Evolutionary conservation across 92 coral and sea anemone species (phyloP).

Genomic region (Virgularia gustaviana): DNA sequence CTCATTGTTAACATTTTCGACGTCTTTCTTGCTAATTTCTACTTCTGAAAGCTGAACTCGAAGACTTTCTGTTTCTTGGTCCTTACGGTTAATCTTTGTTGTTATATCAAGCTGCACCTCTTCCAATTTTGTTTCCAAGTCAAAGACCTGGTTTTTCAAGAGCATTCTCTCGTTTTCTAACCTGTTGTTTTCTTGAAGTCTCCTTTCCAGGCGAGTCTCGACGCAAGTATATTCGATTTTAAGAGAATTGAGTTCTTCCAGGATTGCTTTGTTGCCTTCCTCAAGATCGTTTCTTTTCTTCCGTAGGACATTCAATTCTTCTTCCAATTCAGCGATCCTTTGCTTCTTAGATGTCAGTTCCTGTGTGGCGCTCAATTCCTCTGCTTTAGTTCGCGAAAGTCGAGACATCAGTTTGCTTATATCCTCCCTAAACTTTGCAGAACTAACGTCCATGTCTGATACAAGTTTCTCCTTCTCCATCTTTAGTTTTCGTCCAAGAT

Average conservation of each 20-base stretch:
- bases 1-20: background rate
- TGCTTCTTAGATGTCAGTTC: background rate
- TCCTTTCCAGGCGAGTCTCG: background rate
- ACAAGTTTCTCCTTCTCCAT: background rate
- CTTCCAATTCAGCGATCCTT: background rate
- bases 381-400: background rate
- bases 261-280: background rate
- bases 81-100: background rate
- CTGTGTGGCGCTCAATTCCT: slow-evolving; percentile 1
- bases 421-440: background rate
- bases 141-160: background rate
- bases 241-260: background rate
- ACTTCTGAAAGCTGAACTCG: background rate
- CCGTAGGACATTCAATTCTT: slow-evolving; percentile 2
- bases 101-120: background rate
- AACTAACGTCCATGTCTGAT: background rate
- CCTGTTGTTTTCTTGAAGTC: slow-evolving; percentile 2
- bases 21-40: background rate
- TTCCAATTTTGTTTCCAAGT: background rate
- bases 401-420: background rate
- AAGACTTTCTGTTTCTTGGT: slow-evolving; percentile 9
- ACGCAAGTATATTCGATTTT: background rate
- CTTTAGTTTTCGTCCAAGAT: background rate
- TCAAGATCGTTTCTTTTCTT: background rate
- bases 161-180: background rate